These are phyloP conservation scores for Cichlasoma orientale DNA, from an alignment of 2,797 vertebrate genomes.

Conservation along the genomic window DNA sequence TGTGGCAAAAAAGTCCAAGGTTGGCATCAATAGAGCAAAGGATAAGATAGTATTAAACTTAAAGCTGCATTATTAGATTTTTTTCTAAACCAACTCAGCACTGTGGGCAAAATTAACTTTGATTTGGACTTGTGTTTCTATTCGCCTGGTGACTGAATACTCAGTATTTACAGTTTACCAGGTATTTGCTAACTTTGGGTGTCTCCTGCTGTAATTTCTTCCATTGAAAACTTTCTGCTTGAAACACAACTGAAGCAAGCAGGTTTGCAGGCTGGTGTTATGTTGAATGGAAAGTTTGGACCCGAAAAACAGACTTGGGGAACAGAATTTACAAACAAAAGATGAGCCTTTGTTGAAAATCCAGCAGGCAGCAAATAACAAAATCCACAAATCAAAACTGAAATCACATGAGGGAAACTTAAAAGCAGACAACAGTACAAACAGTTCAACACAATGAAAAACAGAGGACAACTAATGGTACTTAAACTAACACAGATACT, in stretches of 20 bases:
- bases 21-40: constrained; percentile 57
- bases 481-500: too few relatives aligned
- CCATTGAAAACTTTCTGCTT: background rate
- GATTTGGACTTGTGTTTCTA: background rate
- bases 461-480: too few relatives aligned
- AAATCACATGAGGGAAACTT: too few relatives aligned
- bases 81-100: background rate
- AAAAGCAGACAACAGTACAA: too few relatives aligned
- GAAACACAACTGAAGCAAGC: background rate
- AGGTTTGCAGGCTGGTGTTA: background rate
- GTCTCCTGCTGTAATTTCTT: background rate
- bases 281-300: too few relatives aligned
- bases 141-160: background rate
- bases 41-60: background rate
- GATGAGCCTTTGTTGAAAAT: too few relatives aligned
- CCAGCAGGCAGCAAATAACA: too few relatives aligned
- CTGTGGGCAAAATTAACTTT: background rate
- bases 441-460: too few relatives aligned
- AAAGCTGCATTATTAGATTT: constrained; percentile 9
- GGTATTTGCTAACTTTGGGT: background rate
- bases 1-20: constrained; percentile 65
- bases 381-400: too few relatives aligned
- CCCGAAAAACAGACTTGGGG: too few relatives aligned
- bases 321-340: too few relatives aligned
- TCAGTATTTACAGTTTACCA: background rate